Base-by-base conservation (phyloP, 2,797 vertebrate genomes). In the Yasuhikotakia modesta region DNA sequence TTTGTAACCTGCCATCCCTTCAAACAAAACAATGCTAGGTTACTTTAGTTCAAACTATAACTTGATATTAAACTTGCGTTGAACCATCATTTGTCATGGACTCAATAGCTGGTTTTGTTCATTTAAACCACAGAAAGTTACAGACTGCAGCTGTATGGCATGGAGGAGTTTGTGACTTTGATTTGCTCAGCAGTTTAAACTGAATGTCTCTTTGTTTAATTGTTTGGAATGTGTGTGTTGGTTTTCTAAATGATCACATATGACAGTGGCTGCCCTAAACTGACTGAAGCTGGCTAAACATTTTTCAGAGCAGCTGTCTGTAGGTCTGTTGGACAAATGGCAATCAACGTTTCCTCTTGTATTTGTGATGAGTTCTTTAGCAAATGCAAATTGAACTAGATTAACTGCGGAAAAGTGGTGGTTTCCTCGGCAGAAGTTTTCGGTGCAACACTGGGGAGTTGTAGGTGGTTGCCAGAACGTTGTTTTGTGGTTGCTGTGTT, bases 181-280 rank as follows among this genome's bases (percentile, higher is more conserved):
- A 27, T 32, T 16, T 57, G 27, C 50, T 30, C 30, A 5, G 27
- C 69, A 66, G 69, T 64, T 57, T 50, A 79, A 80, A 76, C 77
- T 70, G 71, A 70, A 57, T 60, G 39, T 55, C 35, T 60, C 57
- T 81, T 71, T 81, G 66, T 81, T 75, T 76, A 10, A 65, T 75
- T 85, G 70, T 81, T 70, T 81, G 63, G 67, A 64, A 60, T 63
- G 27, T 66, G 43, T 81, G 61, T 72, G 10, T 19, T 75, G 19
- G 11, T 32, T 66, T 39, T 39, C 5, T 17, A 8, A 76, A 21
- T 68, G 32, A 67, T 66, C 50, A 53, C 32, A 32, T 58, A 71
- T 30, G 43, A 16, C 10, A 50, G 61, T n/a, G 68, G 67, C 52
- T 79, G 21, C 52, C 52, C 60, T n/a, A n/a, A n/a, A n/a, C n/a